Conservation (phyloP, 2,888 invertebrate species). For the Abrostola tripartita region DNA sequence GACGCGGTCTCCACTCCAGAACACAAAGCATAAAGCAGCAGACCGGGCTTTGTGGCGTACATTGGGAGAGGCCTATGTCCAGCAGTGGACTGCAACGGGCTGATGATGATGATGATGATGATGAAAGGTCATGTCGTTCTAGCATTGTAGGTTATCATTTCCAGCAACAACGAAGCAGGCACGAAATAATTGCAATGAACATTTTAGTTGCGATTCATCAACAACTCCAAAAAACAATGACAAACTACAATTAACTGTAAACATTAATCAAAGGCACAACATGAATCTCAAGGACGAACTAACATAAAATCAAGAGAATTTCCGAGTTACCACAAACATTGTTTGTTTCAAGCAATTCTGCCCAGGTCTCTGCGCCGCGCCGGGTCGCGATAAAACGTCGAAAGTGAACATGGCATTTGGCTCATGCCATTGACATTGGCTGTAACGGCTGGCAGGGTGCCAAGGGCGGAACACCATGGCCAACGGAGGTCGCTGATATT, state of each 20-base stretch:
- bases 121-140: too few relatives aligned
- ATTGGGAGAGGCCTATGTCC: too few relatives aligned
- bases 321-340: slow-evolving; percentile 14
- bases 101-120: too few relatives aligned
- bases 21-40: too few relatives aligned
- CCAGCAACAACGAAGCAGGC: too few relatives aligned
- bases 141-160: too few relatives aligned
- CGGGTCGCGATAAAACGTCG: slow-evolving; percentile 48
- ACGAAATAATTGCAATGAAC: too few relatives aligned
- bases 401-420: slow-evolving; percentile 69
- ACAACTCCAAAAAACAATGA: too few relatives aligned
- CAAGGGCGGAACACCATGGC: slow-evolving; percentile 68
- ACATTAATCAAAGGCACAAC: slow-evolving; percentile 8
- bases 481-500: slow-evolving; percentile 63
- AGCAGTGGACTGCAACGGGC: too few relatives aligned
- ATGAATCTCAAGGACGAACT: slow-evolving; percentile 5
- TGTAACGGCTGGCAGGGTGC: slow-evolving; percentile 70
- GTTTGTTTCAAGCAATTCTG: slow-evolving; percentile 21
- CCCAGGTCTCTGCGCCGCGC: slow-evolving; percentile 10
- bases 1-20: too few relatives aligned
- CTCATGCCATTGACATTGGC: slow-evolving; percentile 81
- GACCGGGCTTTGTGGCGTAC: too few relatives aligned
- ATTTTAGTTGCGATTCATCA: too few relatives aligned
- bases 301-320: slow-evolving; percentile 9
- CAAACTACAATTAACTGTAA: background rate